Evolutionary conservation across 2,888 invertebrate genomes (phyloP).

Genomic region (Brachypalpus laphriformis): DNA sequence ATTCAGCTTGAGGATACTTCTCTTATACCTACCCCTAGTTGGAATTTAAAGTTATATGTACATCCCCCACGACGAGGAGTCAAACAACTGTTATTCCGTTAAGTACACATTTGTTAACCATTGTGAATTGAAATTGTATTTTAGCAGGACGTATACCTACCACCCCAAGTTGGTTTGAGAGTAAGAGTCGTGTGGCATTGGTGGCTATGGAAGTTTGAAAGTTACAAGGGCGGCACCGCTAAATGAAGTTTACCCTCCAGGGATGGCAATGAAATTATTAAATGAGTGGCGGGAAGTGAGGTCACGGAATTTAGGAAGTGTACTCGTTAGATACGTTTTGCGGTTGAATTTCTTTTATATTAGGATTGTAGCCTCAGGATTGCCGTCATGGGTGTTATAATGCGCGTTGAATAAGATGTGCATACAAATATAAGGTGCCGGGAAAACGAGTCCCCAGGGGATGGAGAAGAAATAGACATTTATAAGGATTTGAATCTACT

Average conservation of each 20-base stretch:
- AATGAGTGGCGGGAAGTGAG: neutral
- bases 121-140: conserved; percentile 30
- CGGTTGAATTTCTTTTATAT: neutral
- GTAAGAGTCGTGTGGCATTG: neutral
- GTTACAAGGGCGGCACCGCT: neutral
- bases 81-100: conserved; percentile 3
- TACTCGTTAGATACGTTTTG: neutral
- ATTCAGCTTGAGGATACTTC: conserved; percentile 24
- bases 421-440: neutral
- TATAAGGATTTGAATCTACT: neutral
- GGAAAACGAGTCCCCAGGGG: neutral
- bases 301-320: neutral
- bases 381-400: conserved; percentile 9
- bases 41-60: conserved; percentile 16
- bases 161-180: neutral
- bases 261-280: conserved; percentile 17
- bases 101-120: conserved; percentile 31
- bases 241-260: conserved; percentile 11
- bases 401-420: neutral
- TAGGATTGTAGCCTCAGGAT: conserved; percentile 3
- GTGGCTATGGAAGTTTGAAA: neutral
- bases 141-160: neutral
- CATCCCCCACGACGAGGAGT: conserved; percentile 1
- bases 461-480: neutral
- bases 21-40: neutral